phyloP scores from a whole-genome alignment of 1,140 invertebrate genomes.

The Holcopasites calliopsidis region DNA sequence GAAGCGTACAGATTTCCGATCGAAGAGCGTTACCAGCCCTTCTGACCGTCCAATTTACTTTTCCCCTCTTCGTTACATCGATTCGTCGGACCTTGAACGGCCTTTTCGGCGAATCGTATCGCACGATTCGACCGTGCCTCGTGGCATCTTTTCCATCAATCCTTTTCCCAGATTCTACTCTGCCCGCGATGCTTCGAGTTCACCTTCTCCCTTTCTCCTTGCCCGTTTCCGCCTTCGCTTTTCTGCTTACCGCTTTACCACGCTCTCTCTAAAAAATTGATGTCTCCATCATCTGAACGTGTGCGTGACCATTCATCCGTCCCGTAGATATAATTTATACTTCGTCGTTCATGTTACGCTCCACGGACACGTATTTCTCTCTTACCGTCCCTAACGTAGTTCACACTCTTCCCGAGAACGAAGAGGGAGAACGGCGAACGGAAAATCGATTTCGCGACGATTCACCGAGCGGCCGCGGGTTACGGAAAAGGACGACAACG shows the following conservation, averaged over 20 bases:
- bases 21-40: slow-evolving; percentile 6
- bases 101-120: slow-evolving; percentile 23
- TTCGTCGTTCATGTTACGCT: too few relatives aligned
- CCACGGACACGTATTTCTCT: too few relatives aligned
- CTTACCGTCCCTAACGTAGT: too few relatives aligned
- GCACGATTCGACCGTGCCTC: slow-evolving; percentile 41
- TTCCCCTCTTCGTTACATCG: not conserved
- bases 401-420: too few relatives aligned
- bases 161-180: not conserved
- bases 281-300: not conserved
- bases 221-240: not conserved
- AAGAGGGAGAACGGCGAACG: not conserved
- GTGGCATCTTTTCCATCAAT: too few relatives aligned
- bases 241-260: not conserved
- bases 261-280: not conserved
- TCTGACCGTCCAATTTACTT: not conserved
- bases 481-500: not conserved
- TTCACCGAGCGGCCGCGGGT: not conserved
- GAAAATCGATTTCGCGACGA: not conserved
- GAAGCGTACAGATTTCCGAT: not conserved
- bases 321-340: too few relatives aligned
- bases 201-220: not conserved
- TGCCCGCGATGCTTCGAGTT: not conserved
- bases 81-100: not conserved
- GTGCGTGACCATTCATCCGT: too few relatives aligned